phyloP scores from a whole-genome alignment of 35 echinoderm and acorn worm species.

The Patiria miniata region DNA sequence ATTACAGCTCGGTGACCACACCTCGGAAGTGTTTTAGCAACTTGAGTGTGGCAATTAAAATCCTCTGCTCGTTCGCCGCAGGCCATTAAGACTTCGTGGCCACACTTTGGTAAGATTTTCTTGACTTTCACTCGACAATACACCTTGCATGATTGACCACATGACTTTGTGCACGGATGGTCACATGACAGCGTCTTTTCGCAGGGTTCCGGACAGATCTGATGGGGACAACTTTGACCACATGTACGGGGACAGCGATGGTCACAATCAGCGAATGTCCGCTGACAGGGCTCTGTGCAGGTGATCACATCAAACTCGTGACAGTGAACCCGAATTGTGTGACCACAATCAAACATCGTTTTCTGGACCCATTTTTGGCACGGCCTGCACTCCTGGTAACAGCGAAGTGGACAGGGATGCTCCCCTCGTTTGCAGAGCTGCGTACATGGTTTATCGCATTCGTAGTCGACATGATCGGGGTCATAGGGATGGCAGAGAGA shows the following conservation, averaged over 20 bases:
- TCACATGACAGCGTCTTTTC: no score
- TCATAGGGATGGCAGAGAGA: conserved; percentile 66
- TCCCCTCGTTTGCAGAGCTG: conserved; percentile 17
- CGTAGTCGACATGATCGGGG: conserved; percentile 41
- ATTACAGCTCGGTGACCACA: not conserved
- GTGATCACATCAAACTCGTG: not conserved
- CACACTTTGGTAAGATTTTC: not conserved
- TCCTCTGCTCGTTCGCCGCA: not conserved
- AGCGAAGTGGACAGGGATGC: conserved; percentile 12
- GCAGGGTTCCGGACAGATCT: no score
- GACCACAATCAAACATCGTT: not conserved
- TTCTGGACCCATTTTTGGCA: not conserved
- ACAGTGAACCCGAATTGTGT: not conserved
- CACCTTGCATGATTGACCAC: not conserved
- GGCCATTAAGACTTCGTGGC: not conserved
- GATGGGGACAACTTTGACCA: not conserved
- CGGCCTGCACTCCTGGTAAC: not conserved
- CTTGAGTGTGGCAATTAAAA: not conserved
- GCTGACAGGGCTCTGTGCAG: not conserved
- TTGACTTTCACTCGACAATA: not conserved
- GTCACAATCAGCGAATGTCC: not conserved
- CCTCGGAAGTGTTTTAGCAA: not conserved
- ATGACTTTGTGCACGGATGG: not conserved
- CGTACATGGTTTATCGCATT: conserved; percentile 48
- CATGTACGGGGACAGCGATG: not conserved